Base-by-base conservation (phyloP, 2,113 vertebrate species). In the Pseudopodoces humilis region DNA sequence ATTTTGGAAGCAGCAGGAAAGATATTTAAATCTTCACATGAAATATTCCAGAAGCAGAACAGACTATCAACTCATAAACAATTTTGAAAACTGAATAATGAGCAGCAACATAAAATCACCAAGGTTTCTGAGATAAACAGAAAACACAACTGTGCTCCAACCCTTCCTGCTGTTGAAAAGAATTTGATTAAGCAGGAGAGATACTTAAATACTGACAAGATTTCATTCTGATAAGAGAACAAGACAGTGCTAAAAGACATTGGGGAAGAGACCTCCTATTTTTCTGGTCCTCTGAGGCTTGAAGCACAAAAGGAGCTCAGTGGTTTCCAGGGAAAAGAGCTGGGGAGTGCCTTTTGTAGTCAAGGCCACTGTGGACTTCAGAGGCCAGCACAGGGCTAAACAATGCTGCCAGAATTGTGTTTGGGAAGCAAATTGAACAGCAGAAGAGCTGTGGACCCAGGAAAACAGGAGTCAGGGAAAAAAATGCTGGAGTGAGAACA, bases 41-140 rank as follows among this genome's bases (percentile, higher is more conserved):
- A 94, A 90, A 35, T 71, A 81, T 86, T 78, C 68, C 76, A 83
- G 71, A 87, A 80, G 44, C 44, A 86, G 41, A 93, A n/a, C 13
- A 92, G 27, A 63, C 35, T 67, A 90, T 41, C 52, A 62, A 27
- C 14, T 53, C 55, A 62, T 44, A 76, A 93, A 83, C 8, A 39
- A 50, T 60, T 83, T 33, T 71, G 47, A 44, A 71, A 91, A 92
- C 49, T 64, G 47, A 56, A 35, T 70, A 90, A 88, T 6, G 4
- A 86, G 52, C 39, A 94, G 52, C 65, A 90, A 41, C 39, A 68
- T 46, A 53, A 90, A 67, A 52, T 75, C 37, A 83, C 56, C 63
- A n/a, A 56, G 24, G 25, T 30, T 88, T 83, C 27, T 27, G 68
- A 69, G 52, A 77, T 11, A 91, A 94, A 85, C 4, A 85, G 81